These are phyloP conservation scores for Xiphorhynchus erythropygius DNA, from an alignment of 2,797 vertebrate species.

Conservation along the genomic window DNA sequence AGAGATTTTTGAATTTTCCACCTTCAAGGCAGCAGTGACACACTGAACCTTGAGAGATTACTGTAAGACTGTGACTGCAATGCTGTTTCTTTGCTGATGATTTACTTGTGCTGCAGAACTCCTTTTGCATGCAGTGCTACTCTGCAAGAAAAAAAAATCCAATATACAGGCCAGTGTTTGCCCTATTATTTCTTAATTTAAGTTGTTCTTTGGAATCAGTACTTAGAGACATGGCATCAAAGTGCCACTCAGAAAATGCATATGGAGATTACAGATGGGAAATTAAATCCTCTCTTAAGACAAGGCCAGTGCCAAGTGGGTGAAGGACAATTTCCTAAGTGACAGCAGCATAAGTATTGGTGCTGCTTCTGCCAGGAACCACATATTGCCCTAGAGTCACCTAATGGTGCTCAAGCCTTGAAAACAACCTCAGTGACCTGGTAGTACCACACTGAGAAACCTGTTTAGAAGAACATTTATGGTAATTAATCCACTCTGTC, in stretches of 20 bases:
- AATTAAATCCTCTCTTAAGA: not conserved
- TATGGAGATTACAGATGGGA: not conserved
- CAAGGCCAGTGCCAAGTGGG: not conserved
- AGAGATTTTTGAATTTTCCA: not conserved
- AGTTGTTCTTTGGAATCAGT: not conserved
- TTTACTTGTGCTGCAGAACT: not conserved
- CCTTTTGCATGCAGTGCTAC: not conserved
- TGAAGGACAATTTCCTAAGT: not conserved
- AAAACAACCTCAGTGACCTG: not conserved
- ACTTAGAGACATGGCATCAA: not conserved
- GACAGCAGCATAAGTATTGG: not conserved
- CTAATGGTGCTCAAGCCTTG: not conserved
- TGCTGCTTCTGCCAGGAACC: not conserved
- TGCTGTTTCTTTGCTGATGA: not conserved
- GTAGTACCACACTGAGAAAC: not conserved
- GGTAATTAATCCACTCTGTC: not conserved
- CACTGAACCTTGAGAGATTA: not conserved
- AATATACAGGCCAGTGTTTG: not conserved
- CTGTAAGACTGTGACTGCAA: not conserved
- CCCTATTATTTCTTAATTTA: not conserved
- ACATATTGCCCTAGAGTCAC: accelerated
- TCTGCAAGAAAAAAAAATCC: not conserved
- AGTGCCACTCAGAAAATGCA: not conserved
- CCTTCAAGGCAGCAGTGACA: not conserved
- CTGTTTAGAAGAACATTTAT: not conserved